Evolutionary conservation across 2,888 invertebrate genomes (phyloP).

Genomic region (Mimas tiliae): DNA sequence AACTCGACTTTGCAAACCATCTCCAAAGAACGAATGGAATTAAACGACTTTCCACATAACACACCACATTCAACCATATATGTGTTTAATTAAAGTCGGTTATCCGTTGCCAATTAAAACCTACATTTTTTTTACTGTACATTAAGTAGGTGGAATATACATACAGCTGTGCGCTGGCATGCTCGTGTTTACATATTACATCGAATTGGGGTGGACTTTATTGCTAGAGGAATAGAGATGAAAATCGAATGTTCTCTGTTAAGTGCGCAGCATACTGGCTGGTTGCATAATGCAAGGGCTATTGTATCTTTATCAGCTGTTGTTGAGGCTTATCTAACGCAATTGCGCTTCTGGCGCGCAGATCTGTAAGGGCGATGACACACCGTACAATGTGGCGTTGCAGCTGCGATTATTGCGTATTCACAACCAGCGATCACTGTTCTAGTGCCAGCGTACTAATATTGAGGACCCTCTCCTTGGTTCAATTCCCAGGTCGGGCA

Average conservation of each 20-base stretch:
- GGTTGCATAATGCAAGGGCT: conserved; percentile 74
- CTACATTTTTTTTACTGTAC: conserved; percentile 46
- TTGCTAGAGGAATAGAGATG: conserved; percentile 37
- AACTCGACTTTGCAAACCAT: conserved; percentile 41
- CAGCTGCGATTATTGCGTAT: background rate
- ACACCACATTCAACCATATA: background rate
- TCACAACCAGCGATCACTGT: background rate
- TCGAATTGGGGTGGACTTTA: conserved; percentile 47
- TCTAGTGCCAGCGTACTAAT: too few relatives aligned
- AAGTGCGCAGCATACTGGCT: conserved; percentile 67
- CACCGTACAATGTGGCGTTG: background rate
- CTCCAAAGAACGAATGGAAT: background rate
- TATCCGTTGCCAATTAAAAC: conserved; percentile 16
- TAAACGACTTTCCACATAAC: background rate
- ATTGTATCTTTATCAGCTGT: conserved; percentile 70
- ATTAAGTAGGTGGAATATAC: conserved; percentile 72
- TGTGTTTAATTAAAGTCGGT: background rate
- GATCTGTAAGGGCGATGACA: conserved; percentile 24
- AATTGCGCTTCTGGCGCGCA: conserved; percentile 41
- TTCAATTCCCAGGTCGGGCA: too few relatives aligned
- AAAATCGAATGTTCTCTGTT: conserved; percentile 43
- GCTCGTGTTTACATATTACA: conserved; percentile 42
- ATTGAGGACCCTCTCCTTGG: too few relatives aligned
- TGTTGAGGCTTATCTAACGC: conserved; percentile 54
- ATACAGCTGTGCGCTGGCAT: conserved; percentile 63